A percentile compares a stretch with the other conserved stretches of the same genome.
Evolutionary conservation across 1,140 invertebrate species (phyloP).

Genomic region (Diploscapter pachys): DNA sequence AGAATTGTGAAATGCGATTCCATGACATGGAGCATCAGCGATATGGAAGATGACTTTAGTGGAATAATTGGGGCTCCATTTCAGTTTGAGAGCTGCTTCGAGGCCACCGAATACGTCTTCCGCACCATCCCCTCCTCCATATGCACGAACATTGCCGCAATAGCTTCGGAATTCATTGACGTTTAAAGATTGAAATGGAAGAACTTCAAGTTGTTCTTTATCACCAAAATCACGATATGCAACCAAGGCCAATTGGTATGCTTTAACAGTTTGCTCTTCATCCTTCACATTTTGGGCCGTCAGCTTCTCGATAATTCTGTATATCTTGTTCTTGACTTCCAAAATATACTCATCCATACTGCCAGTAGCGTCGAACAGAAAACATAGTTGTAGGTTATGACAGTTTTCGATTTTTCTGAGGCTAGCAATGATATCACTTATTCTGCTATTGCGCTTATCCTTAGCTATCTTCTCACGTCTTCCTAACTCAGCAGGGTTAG

Average conservation of each 20-base stretch:
- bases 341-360: constrained; percentile 13
- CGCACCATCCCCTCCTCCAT: constrained; percentile 8
- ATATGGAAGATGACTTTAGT: constrained; percentile 29
- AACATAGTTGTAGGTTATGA: constrained; percentile 14
- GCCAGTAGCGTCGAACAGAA: constrained; percentile 17
- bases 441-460: not conserved
- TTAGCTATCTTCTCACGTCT: constrained; percentile 3
- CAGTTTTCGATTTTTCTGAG: not conserved
- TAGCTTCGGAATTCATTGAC: not conserved
- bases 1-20: constrained; percentile 4
- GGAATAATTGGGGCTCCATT: constrained; percentile 11
- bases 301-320: not conserved
- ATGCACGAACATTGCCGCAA: not conserved
- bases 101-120: constrained; percentile 27
- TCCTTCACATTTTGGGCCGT: not conserved
- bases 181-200: not conserved
- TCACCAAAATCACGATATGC: constrained; percentile 12
- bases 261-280: not conserved
- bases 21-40: constrained; percentile 20
- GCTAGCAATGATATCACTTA: not conserved
- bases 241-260: constrained; percentile 2
- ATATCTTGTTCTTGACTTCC: constrained; percentile 6
- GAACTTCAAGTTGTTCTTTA: not conserved
- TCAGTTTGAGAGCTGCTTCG: constrained; percentile 9
- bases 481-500: not conserved